Evolutionary conservation across 2,888 invertebrate genomes (phyloP).

Genomic region (Rotaria magnacalcarata): DNA sequence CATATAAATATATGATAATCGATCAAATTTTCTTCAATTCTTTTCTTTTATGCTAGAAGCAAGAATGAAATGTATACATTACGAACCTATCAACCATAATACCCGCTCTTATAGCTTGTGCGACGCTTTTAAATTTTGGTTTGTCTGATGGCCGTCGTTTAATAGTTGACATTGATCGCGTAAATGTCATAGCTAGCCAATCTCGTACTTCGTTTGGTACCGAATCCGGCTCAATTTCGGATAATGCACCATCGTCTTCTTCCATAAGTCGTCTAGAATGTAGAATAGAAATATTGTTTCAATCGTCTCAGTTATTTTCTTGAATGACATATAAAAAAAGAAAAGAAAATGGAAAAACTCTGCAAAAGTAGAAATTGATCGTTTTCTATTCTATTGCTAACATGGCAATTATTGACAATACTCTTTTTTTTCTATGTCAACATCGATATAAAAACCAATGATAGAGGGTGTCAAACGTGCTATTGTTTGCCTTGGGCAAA

Average conservation of each 20-base stretch:
- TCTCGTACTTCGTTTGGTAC: constrained; percentile 91
- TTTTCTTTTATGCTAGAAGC: not conserved
- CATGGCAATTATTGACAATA: not conserved
- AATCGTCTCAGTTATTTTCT: no score
- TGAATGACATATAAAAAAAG: not conserved
- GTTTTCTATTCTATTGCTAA: not conserved
- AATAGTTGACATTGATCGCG: constrained; percentile 64
- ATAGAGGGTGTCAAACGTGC: not conserved
- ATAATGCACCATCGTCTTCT: constrained; percentile 84
- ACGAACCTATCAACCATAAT: constrained; percentile 78
- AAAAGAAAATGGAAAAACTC: not conserved
- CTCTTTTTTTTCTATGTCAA: not conserved
- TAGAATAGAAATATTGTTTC: no score
- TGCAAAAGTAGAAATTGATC: not conserved
- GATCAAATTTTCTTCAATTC: no score
- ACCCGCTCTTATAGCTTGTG: constrained; percentile 91
- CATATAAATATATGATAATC: no score
- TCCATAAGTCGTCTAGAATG: constrained; percentile 56
- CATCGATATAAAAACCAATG: not conserved
- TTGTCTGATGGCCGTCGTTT: constrained; percentile 63
- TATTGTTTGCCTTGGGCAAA: not conserved
- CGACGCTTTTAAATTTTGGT: constrained; percentile 81
- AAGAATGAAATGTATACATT: not conserved
- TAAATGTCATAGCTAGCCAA: constrained; percentile 92
- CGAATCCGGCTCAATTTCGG: constrained; percentile 89